Conservation (phyloP, 1,140 invertebrate genomes). For the Gonioctena quinquepunctata region DNA sequence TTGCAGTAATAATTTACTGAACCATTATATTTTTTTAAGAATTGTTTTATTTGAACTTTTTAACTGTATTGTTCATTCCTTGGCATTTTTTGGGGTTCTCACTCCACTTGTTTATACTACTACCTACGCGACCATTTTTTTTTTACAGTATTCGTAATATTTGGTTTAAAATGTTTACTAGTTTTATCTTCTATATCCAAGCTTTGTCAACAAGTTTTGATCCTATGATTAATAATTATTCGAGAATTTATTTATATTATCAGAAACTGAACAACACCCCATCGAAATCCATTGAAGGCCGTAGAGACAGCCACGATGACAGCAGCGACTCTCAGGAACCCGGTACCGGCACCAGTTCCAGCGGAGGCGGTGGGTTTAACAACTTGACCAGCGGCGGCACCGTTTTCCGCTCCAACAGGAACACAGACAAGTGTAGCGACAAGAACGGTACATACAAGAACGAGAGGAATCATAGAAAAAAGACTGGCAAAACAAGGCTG, state of each 20-base stretch:
- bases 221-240: too few relatives aligned
- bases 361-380: conserved; percentile 52
- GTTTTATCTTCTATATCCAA: too few relatives aligned
- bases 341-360: conserved; percentile 53
- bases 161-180: too few relatives aligned
- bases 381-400: conserved; percentile 18
- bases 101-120: too few relatives aligned
- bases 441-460: conserved; percentile 16
- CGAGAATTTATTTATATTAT: not conserved
- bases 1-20: too few relatives aligned
- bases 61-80: too few relatives aligned
- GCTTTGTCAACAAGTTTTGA: too few relatives aligned
- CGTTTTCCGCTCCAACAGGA: conserved; percentile 28
- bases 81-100: too few relatives aligned
- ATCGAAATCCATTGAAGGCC: conserved; percentile 62
- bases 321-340: conserved; percentile 71
- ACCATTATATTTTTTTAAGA: too few relatives aligned
- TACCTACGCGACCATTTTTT: too few relatives aligned
- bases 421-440: not conserved
- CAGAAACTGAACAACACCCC: conserved; percentile 52
- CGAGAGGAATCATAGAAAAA: conserved; percentile 54
- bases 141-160: too few relatives aligned
- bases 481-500: conserved; percentile 65
- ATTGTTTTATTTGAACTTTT: too few relatives aligned
- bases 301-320: conserved; percentile 77